Conservation (phyloP, 1,140 invertebrate species). For the Leptinotarsa texana region DNA sequence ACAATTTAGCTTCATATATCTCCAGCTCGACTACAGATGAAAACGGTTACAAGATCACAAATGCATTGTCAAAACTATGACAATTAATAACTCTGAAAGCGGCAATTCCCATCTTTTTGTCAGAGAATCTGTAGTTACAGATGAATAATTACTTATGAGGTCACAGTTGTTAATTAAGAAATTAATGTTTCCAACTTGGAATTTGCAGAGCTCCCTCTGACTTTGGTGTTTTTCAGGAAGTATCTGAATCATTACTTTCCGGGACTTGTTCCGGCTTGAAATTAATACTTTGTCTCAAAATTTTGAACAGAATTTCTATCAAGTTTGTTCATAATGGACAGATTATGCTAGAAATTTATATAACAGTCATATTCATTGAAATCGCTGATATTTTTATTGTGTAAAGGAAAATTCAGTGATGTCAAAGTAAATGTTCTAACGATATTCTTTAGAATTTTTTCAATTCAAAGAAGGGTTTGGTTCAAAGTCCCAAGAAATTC, state of each 20-base stretch:
- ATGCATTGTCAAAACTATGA: conserved; percentile 53
- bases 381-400: no score
- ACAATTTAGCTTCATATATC: conserved; percentile 15
- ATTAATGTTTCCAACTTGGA: conserved; percentile 54
- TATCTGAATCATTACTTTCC: conserved; percentile 14
- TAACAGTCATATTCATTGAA: no score
- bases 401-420: no score
- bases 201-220: conserved; percentile 42
- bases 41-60: conserved; percentile 48
- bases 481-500: no score
- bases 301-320: background rate
- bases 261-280: background rate
- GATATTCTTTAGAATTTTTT: no score
- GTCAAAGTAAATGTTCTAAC: no score
- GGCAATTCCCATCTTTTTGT: conserved; percentile 50
- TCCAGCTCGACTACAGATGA: conserved; percentile 15
- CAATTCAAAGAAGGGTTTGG: no score
- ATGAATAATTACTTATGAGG: conserved; percentile 55
- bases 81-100: conserved; percentile 53
- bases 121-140: conserved; percentile 45
- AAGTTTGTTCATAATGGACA: no score
- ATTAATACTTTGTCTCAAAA: background rate
- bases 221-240: background rate
- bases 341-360: no score
- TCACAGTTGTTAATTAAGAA: conserved; percentile 56